Percentiles rank a stretch among this genome's conserved stretches.
phyloP scores from a whole-genome alignment of 1,140 invertebrate species.

The Phymorhynchus buccinoides region DNA sequence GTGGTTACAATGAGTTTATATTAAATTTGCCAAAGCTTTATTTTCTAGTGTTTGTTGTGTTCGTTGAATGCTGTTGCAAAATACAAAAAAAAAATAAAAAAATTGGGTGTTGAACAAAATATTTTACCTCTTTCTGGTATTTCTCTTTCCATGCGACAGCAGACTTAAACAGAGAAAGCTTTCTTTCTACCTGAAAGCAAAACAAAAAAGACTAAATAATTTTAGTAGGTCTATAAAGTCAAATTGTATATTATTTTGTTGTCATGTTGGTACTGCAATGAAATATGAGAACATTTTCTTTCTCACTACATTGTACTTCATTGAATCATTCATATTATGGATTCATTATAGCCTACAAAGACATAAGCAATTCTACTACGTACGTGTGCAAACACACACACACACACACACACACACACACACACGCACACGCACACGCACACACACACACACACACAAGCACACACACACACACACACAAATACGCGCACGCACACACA shows the following conservation, averaged over 20 bases:
- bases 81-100: not conserved
- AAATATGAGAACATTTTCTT: not conserved
- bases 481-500: slow-evolving; percentile 33
- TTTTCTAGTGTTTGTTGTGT: not conserved
- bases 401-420: no score
- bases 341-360: no score
- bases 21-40: not conserved
- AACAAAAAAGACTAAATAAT: not conserved
- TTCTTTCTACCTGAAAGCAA: slow-evolving; percentile 27
- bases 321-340: not conserved
- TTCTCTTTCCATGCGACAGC: slow-evolving; percentile 31
- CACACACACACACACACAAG: no score
- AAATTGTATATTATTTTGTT: no score
- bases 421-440: no score
- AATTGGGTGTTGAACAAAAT: no score
- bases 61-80: not conserved
- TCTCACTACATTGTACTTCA: not conserved
- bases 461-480: no score
- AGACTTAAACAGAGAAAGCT: slow-evolving; percentile 34
- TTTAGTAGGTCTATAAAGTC: no score
- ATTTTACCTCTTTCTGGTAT: slow-evolving; percentile 24
- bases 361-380: not conserved
- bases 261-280: not conserved
- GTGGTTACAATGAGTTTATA: no score
- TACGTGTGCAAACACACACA: not conserved